phyloP scores from a whole-genome alignment of 2,113 vertebrate species.

The Alectura lathami region DNA sequence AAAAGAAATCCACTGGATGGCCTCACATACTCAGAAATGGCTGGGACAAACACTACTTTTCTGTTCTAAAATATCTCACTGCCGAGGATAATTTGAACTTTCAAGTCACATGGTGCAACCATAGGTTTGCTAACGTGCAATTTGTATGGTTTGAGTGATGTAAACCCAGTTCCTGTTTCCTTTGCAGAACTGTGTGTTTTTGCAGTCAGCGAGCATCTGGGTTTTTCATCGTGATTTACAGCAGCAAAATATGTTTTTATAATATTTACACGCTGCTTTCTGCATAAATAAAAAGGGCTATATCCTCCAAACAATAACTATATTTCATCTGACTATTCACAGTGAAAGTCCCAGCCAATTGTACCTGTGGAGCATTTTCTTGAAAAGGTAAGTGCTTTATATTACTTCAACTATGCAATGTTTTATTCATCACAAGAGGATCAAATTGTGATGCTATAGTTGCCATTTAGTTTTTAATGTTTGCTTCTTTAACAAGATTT shows the following conservation, averaged over 20 bases:
- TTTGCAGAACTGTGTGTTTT: slow-evolving; percentile 14
- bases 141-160: slow-evolving; percentile 62
- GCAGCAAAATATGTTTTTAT: not conserved
- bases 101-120: slow-evolving; percentile 68
- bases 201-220: not conserved
- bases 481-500: not conserved
- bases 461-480: not conserved
- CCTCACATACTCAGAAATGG: slow-evolving; percentile 51
- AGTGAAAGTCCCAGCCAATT: not conserved
- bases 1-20: slow-evolving; percentile 56
- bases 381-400: slow-evolving; percentile 59
- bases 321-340: slow-evolving; percentile 13
- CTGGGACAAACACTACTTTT: slow-evolving; percentile 37
- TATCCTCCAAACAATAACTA: slow-evolving; percentile 10
- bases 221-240: not conserved
- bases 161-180: slow-evolving; percentile 54
- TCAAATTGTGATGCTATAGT: not conserved
- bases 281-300: not conserved
- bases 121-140: slow-evolving; percentile 54
- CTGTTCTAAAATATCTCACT: slow-evolving; percentile 51
- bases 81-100: slow-evolving; percentile 41
- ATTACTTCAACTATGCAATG: slow-evolving; percentile 11
- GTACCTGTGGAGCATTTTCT: not conserved
- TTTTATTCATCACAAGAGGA: not conserved
- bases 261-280: not conserved